Conservation (phyloP, 2,113 vertebrate genomes). For the Eleginops maclovinus region DNA sequence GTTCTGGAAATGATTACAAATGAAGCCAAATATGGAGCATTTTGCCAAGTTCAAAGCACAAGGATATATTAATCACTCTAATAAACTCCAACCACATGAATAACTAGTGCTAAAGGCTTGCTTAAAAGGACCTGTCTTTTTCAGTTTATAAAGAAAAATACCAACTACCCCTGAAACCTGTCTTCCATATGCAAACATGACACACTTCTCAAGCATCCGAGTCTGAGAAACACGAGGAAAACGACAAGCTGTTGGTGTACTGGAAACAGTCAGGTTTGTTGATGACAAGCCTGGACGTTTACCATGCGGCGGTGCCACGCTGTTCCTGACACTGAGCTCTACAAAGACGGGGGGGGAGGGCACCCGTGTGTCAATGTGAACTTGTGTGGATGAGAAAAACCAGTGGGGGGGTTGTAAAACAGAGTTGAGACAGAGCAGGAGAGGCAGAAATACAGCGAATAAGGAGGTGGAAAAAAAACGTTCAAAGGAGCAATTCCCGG, state of each 20-base stretch:
- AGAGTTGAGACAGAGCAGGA: conserved; percentile 26
- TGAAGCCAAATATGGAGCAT: not conserved
- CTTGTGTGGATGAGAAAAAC: conserved; percentile 44
- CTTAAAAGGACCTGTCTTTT: not conserved
- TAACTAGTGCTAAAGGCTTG: not conserved
- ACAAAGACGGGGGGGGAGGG: conserved; percentile 8
- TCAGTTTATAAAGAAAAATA: not conserved
- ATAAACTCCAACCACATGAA: not conserved
- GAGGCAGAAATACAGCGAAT: conserved; percentile 20
- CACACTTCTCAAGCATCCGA: conserved; percentile 2
- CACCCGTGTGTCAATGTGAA: conserved; percentile 17
- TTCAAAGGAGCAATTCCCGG: conserved; percentile 68
- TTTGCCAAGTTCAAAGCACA: not conserved
- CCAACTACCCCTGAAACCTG: not conserved
- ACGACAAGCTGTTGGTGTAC: conserved; percentile 41
- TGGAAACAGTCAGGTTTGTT: conserved; percentile 75
- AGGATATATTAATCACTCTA: not conserved
- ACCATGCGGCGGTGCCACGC: conserved; percentile 49
- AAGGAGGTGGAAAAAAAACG: conserved; percentile 30
- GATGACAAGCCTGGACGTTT: conserved; percentile 59
- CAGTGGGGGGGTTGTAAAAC: conserved; percentile 38
- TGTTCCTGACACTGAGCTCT: conserved; percentile 73
- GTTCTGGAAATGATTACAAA: no score
- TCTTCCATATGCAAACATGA: not conserved
- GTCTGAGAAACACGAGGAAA: conserved; percentile 10